Base-by-base conservation (phyloP, 2,888 invertebrate species). In the Agrochola macilenta region DNA sequence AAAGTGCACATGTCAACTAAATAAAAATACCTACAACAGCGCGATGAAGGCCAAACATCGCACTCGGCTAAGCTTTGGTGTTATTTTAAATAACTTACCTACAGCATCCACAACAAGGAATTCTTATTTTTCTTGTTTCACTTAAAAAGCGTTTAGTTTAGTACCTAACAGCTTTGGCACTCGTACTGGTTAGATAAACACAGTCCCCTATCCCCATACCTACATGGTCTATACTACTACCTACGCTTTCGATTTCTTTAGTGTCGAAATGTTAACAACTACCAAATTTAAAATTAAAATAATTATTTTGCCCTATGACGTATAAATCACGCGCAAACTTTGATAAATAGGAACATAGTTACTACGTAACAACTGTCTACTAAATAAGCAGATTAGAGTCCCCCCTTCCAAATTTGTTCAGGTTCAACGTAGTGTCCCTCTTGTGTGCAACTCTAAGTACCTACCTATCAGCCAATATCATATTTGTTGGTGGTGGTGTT, bases 21-120 rank as follows among this genome's bases (percentile, higher is more conserved):
- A 49, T 46, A 74, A 39, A 49, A 73, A 73, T 30, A 49, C 11
- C 8, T 58, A 26, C 26, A 17, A 60, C 39, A 49, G 30, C 20
- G 30, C n/a, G 23, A 20, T 77, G 35, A 77, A 58, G 26, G 57
- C 35, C 46, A 49, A 46, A 49, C 26, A 43, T 60, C 7, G 8
- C 20, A 78, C n/a, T 52, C 49, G 23, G 11, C 30, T 35, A 35
- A 46, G 58, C 30, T 78, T 77, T 52, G 23, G 39, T 66, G 58
- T 17, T 60, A 78, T 68, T 65, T n/a, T 23, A 58, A 49, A 68
- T 52, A 43, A 52, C 39, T 26, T 46, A 57, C 23, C 0, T 49
- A 49, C 49, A 46, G n/a, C 30, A 75, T 30, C 30, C 43, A 60
- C 30, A 39, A 60, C 30, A 39, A 72, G 26, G 35, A 35, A n/a